Evolutionary conservation across 2,888 invertebrate genomes (phyloP).

Genomic region (Ichneumon xanthorius): DNA sequence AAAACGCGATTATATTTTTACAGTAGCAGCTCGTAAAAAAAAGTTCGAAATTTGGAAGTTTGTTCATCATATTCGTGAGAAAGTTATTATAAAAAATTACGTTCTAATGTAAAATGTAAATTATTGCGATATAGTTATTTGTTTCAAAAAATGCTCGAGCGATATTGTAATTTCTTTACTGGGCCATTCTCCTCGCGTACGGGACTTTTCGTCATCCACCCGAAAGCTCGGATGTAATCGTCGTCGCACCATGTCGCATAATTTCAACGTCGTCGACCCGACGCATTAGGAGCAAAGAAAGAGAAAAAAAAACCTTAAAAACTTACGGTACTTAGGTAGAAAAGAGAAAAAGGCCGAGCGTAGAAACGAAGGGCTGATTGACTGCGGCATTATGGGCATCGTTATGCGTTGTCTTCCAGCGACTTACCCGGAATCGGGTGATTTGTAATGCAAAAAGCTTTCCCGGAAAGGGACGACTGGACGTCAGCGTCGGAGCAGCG

Average conservation of each 20-base stretch:
- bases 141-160: too few species aligned
- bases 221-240: conserved; percentile 15
- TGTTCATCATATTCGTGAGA: too few species aligned
- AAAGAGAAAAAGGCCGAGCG: background rate
- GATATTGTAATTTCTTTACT: background rate
- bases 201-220: background rate
- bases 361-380: background rate
- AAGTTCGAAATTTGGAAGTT: too few species aligned
- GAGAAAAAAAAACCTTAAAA: background rate
- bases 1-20: background rate
- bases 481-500: conserved; percentile 2
- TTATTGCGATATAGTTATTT: too few species aligned
- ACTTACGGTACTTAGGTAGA: background rate
- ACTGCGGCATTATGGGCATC: conserved; percentile 16
- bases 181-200: background rate
- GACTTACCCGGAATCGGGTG: conserved; percentile 71
- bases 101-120: background rate
- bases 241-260: background rate
- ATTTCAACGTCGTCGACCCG: conserved; percentile 1
- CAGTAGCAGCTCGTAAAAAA: too few species aligned
- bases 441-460: conserved; percentile 81
- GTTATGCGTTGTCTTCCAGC: conserved; percentile 65
- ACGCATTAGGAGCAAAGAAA: background rate
- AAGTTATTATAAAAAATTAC: background rate
- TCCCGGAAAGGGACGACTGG: conserved; percentile 73